Percentiles rank a stretch among this genome's conserved stretches.
Evolutionary conservation across 2,888 invertebrate genomes (phyloP).

Genomic region (Tribolium freemani): DNA sequence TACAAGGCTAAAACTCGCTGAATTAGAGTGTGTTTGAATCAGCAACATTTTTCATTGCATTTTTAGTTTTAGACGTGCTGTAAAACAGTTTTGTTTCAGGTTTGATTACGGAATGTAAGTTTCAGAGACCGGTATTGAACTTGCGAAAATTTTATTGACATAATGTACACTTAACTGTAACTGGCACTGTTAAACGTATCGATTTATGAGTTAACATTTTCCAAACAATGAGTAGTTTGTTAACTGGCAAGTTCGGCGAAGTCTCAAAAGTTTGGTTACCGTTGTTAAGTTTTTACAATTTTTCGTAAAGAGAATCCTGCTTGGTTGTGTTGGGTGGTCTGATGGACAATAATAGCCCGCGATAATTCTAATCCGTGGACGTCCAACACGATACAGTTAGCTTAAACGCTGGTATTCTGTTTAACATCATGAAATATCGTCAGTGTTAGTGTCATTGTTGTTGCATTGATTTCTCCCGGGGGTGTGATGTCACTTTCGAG

Average conservation of each 20-base stretch:
- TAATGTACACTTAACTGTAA: neutral
- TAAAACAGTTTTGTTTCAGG: neutral
- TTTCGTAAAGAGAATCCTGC: neutral
- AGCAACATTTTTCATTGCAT: no score
- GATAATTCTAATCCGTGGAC: slow-evolving; percentile 20
- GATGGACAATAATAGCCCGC: neutral
- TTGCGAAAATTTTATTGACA: neutral
- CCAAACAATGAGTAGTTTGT: neutral
- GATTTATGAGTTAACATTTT: neutral
- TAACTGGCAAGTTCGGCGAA: no score
- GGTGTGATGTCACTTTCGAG: slow-evolving; percentile 11
- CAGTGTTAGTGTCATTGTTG: slow-evolving; percentile 23
- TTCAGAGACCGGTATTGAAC: neutral
- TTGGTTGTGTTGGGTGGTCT: neutral
- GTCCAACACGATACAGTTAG: slow-evolving; percentile 8
- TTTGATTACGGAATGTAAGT: neutral
- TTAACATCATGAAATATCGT: slow-evolving; percentile 24
- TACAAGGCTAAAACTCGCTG: no score
- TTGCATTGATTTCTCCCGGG: slow-evolving; percentile 26
- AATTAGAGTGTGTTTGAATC: no score
- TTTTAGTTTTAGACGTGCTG: no score
- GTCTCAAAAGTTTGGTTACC: no score
- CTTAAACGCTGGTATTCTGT: slow-evolving; percentile 15
- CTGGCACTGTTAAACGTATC: neutral
- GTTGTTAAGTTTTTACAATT: no score